phyloP scores from a whole-genome alignment of 2,797 vertebrate genomes.

The Anniella stebbinsi region DNA sequence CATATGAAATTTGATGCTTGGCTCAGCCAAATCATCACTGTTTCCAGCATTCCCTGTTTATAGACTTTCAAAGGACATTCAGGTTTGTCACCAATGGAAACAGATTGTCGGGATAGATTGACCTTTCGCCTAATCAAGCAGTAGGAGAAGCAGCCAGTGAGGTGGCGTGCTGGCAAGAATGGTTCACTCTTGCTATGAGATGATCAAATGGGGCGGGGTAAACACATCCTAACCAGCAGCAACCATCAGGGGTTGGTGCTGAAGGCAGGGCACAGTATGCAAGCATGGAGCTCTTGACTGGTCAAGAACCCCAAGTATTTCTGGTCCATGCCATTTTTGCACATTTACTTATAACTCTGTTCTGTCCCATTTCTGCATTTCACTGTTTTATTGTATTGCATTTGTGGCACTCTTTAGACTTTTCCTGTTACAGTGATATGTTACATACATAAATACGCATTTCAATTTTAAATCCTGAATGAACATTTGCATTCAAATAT shows the following conservation, averaged over 20 bases:
- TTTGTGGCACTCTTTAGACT: too few species aligned
- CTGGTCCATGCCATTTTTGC: not conserved
- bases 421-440: not conserved
- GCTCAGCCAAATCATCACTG: not conserved
- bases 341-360: not conserved
- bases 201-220: not conserved
- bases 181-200: not conserved
- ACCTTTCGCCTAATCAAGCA: not conserved
- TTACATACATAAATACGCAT: not conserved
- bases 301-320: not conserved
- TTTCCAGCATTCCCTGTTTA: not conserved
- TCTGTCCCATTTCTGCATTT: not conserved
- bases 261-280: not conserved
- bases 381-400: too few species aligned
- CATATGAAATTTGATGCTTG: slow-evolving; percentile 1
- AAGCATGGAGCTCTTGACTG: not conserved
- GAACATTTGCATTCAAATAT: not conserved
- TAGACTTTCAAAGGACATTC: not conserved
- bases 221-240: too few species aligned
- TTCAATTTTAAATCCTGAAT: too few species aligned
- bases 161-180: not conserved
- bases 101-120: not conserved
- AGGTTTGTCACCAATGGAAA: not conserved
- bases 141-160: not conserved
- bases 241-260: not conserved